phyloP scores from a whole-genome alignment of 1,140 invertebrate genomes.

The Tribolium madens region DNA sequence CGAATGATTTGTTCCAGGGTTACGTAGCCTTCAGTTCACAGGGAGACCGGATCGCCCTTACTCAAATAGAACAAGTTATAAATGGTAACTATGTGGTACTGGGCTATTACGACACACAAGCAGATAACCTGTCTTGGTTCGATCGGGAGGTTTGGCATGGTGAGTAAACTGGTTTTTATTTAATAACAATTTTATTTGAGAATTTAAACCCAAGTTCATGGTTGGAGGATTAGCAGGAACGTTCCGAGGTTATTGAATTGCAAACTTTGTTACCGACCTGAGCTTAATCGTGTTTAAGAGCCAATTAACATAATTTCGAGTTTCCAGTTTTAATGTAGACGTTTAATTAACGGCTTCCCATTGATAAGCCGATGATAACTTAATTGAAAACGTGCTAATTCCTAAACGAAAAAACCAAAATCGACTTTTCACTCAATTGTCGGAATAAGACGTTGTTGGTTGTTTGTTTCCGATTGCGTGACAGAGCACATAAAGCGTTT shows the following conservation, averaged over 20 bases:
- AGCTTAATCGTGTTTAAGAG: constrained; percentile 3
- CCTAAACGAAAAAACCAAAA: too few relatives aligned
- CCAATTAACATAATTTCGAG: constrained; percentile 27
- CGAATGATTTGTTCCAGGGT: constrained; percentile 74
- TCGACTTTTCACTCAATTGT: neutral
- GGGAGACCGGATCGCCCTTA: constrained; percentile 98
- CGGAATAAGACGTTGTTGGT: constrained; percentile 19
- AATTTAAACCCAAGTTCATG: constrained; percentile 5
- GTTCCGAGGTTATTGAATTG: constrained; percentile 15
- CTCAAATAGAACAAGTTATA: constrained; percentile 97
- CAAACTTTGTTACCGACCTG: constrained; percentile 18
- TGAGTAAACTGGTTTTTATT: constrained; percentile 61
- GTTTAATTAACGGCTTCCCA: constrained; percentile 6
- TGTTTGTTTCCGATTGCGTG: constrained; percentile 22
- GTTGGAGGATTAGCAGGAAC: constrained; percentile 1
- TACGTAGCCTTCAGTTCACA: constrained; percentile 95
- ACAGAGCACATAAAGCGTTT: constrained; percentile 26
- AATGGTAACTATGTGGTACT: constrained; percentile 94
- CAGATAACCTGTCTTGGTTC: constrained; percentile 94
- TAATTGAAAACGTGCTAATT: neutral
- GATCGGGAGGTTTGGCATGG: constrained; percentile 91
- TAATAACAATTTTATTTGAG: constrained; percentile 4
- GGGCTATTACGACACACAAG: constrained; percentile 97
- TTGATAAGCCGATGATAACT: neutral
- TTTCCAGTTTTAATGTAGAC: constrained; percentile 10